Base-by-base conservation (phyloP, 2,113 vertebrate genomes). In the Scatophagus argus region DNA sequence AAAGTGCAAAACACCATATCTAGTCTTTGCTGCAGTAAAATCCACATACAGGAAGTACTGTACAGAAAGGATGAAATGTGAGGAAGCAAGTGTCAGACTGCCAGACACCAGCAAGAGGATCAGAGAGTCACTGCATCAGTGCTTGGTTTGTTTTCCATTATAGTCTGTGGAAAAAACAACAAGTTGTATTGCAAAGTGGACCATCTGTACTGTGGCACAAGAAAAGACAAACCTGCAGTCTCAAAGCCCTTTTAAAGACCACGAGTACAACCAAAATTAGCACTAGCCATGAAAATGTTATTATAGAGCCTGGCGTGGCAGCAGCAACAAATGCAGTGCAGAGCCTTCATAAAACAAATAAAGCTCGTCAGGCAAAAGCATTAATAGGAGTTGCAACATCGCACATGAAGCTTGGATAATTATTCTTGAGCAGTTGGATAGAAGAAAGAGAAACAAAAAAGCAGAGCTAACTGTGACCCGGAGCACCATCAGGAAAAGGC, bases 401-500 rank as follows among this genome's bases (percentile, higher is more conserved):
- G 27, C 21, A 58, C 23, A 1, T 52, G 34, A 58, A 58, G 66
- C 55, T n/a, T 34, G 41, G 56, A 49, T 19, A 14, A 55, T 49
- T 68, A 54, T 61, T 9, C 27, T 29, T n/a, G 8, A 79, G 21
- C 67, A 19, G 66, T 19, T 25, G 41, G 11, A 84, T 56, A 60
- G 0, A 17, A 3, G 27, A 54, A 19, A 23, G 31, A 62, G 38
- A 76, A 46, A 70, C 29, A 41, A 36, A 38, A n/a, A 54, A 67
- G 16, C 43, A 52, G 60, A 51, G 43, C 17, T 17, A 71, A 67
- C 62, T 0, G n/a, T 79, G 86, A 81, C 74, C 49, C 52, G 6
- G 27, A 59, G 58, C 36, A 23, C 8, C 77, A 77, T 62, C 79
- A 86, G 91, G 84, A 91, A 89, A 49, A 67, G 52, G 75, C 66